Evolutionary conservation across 2,113 vertebrate genomes (phyloP).

Genomic region (Epinephelus cyanopodus): DNA sequence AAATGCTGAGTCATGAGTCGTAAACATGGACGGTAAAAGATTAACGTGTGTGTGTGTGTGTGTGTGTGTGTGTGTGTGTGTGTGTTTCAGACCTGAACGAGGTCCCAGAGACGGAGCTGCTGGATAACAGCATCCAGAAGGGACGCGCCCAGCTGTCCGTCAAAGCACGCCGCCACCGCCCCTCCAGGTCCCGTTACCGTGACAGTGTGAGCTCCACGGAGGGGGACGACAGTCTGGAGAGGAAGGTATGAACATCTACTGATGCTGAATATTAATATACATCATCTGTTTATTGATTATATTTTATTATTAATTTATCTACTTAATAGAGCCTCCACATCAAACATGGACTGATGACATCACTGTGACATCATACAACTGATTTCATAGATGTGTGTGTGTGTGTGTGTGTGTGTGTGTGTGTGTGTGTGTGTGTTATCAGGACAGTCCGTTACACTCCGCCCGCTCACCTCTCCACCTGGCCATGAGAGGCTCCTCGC

Average conservation of each 20-base stretch:
- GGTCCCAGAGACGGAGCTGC: slow-evolving; percentile 92
- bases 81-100: slow-evolving; percentile 88
- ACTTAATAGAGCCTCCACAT: too few species aligned
- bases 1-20: too few species aligned
- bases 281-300: too few species aligned
- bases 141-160: slow-evolving; percentile 90
- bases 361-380: not conserved
- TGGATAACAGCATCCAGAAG: slow-evolving; percentile 94
- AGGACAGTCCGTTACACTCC: slow-evolving; percentile 84
- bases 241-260: slow-evolving; percentile 66
- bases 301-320: too few species aligned
- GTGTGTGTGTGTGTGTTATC: slow-evolving; percentile 35
- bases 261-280: too few species aligned
- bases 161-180: slow-evolving; percentile 87
- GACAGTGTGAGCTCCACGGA: slow-evolving; percentile 93
- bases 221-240: slow-evolving; percentile 88
- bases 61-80: not conserved
- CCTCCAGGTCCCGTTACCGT: slow-evolving; percentile 89
- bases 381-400: not conserved
- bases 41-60: too few species aligned
- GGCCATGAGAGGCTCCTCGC: slow-evolving; percentile 76
- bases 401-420: slow-evolving; percentile 11
- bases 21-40: too few species aligned
- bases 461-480: slow-evolving; percentile 85
- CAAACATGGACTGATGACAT: not conserved